Evolutionary conservation across 2,888 invertebrate genomes (phyloP).

Genomic region (Acanthosepion esculentum): DNA sequence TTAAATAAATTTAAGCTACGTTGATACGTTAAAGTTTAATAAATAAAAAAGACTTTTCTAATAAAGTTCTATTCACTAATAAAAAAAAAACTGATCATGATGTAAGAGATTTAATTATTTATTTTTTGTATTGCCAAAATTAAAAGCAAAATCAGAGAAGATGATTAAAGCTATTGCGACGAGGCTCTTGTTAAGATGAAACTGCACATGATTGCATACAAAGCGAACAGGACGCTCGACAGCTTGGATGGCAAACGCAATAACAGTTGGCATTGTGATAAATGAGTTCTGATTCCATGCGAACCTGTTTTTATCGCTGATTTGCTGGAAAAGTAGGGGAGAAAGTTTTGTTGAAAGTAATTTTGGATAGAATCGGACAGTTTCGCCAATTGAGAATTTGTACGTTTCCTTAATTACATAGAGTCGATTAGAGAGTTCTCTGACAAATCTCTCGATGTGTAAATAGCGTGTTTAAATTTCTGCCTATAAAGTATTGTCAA

Average conservation of each 20-base stretch:
- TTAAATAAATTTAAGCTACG: no score
- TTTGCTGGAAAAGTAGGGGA: background rate
- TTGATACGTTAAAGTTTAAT: no score
- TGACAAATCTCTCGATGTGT: background rate
- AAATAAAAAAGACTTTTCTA: no score
- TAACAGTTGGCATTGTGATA: background rate
- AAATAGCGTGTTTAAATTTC: background rate
- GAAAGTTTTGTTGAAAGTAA: background rate
- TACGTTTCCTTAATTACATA: background rate
- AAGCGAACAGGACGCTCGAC: background rate
- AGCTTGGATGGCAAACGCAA: background rate
- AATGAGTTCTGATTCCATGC: background rate
- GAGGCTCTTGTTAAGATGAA: no score
- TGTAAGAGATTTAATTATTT: no score
- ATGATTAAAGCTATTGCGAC: no score
- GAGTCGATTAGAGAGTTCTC: background rate
- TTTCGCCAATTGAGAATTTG: background rate
- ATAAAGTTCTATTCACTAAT: no score
- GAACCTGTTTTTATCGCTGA: background rate
- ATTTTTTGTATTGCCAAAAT: background rate
- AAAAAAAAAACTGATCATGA: no score
- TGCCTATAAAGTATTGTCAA: background rate
- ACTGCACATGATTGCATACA: no score
- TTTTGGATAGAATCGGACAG: background rate
- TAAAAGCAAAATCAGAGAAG: background rate